phyloP scores from a whole-genome alignment of 1,140 invertebrate species.

The Thaumetopoea pityocampa region DNA sequence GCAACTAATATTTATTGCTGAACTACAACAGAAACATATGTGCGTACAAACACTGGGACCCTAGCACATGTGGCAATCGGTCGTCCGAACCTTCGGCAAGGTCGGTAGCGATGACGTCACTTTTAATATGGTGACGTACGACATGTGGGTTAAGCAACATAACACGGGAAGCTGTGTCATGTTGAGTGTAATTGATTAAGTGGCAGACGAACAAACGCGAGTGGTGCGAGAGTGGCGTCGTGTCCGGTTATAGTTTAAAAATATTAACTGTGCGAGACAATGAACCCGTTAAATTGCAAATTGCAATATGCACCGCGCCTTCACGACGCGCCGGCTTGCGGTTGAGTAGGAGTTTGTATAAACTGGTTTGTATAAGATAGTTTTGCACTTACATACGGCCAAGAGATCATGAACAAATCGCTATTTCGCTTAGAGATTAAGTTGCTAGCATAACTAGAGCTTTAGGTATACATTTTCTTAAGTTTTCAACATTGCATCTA shows the following conservation, averaged over 20 bases:
- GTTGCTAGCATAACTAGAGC: too few species aligned
- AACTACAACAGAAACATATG: constrained; percentile 29
- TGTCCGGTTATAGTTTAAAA: constrained; percentile 33
- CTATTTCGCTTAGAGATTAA: too few species aligned
- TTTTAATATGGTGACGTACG: constrained; percentile 47
- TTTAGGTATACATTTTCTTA: too few species aligned
- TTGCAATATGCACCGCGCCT: constrained; percentile 24
- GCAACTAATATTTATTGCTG: constrained; percentile 17
- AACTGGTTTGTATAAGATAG: constrained; percentile 37
- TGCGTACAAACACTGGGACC: constrained; percentile 30
- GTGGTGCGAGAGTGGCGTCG: constrained; percentile 1
- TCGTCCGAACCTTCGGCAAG: constrained; percentile 45
- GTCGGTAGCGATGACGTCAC: constrained; percentile 57
- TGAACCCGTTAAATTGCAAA: constrained; percentile 32
- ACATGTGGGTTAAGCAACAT: constrained; percentile 38
- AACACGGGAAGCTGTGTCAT: constrained; percentile 39
- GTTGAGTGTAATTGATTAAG: constrained; percentile 52
- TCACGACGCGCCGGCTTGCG: constrained; percentile 7
- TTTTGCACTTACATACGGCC: too few species aligned
- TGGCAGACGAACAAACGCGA: constrained; percentile 25
- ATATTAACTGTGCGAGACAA: constrained; percentile 28
- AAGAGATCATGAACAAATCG: too few species aligned
- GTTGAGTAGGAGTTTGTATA: constrained; percentile 14
- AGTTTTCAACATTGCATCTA: too few species aligned
- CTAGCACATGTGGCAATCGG: constrained; percentile 28